phyloP scores from a whole-genome alignment of 1,140 invertebrate species.

The Atta texana region DNA sequence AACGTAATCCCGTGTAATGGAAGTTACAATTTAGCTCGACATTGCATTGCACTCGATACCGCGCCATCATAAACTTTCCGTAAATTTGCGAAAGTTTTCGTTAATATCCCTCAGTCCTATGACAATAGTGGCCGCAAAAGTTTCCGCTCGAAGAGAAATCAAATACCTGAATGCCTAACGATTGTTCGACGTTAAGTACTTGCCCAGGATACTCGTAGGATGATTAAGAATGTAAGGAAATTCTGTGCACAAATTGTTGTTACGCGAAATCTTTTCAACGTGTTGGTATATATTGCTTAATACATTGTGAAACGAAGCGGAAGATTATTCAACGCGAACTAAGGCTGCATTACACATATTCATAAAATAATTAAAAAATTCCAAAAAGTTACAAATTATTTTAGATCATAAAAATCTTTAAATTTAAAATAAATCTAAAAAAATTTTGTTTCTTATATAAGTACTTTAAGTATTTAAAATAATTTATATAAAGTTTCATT shows the following conservation, averaged over 20 bases:
- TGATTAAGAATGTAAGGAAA: conserved; percentile 31
- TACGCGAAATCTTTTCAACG: conserved; percentile 34
- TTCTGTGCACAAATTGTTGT: conserved; percentile 6
- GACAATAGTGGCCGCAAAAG: conserved; percentile 66
- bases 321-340: neutral
- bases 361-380: too few relatives aligned
- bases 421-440: too few relatives aligned
- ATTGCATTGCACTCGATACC: conserved; percentile 44
- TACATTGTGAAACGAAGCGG: conserved; percentile 5
- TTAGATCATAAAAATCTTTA: too few relatives aligned
- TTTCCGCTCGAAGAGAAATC: conserved; percentile 66
- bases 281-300: neutral
- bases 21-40: conserved; percentile 48
- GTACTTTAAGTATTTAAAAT: too few relatives aligned
- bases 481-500: too few relatives aligned
- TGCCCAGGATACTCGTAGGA: conserved; percentile 34
- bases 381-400: too few relatives aligned
- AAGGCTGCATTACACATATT: too few relatives aligned
- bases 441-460: too few relatives aligned
- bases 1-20: conserved; percentile 55
- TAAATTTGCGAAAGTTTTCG: conserved; percentile 45
- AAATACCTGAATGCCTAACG: conserved; percentile 64
- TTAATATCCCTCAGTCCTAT: conserved; percentile 56
- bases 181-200: conserved; percentile 76
- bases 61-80: conserved; percentile 30